Evolutionary conservation across 2,113 vertebrate species (phyloP).

Genomic region (Pseudonaja textilis): DNA sequence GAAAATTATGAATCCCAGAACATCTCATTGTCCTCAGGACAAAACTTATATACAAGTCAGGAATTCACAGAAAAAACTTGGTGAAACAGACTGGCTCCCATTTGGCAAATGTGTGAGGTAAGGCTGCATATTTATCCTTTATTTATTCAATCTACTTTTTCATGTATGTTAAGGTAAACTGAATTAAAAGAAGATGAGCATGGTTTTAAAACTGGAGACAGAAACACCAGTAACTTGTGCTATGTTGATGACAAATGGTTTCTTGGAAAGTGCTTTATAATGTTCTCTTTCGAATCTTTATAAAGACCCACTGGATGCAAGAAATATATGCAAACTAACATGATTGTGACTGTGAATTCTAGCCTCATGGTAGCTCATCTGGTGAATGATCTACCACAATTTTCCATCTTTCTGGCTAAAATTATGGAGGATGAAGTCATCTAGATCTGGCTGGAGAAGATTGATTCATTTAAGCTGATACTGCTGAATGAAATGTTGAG

Average conservation of each 20-base stretch:
- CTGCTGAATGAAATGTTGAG: neutral
- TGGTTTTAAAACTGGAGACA: neutral
- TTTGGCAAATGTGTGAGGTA: neutral
- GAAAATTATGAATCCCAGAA: neutral
- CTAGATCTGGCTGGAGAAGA: neutral
- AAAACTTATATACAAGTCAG: neutral
- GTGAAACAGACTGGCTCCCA: neutral
- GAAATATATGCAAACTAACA: neutral
- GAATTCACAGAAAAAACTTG: neutral
- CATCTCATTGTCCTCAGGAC: neutral
- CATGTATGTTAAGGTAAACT: neutral
- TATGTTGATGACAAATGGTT: neutral
- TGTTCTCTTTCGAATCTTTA: neutral
- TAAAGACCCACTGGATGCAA: neutral
- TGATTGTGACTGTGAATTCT: neutral
- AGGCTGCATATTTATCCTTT: neutral
- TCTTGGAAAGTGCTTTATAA: neutral
- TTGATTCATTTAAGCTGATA: neutral
- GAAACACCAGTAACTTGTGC: neutral
- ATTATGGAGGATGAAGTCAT: neutral
- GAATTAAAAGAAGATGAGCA: neutral
- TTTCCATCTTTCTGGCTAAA: neutral
- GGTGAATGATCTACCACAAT: neutral
- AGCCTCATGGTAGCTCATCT: neutral
- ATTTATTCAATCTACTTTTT: neutral